Evolutionary conservation across 2,888 invertebrate species (phyloP).

Genomic region (Drosophila pseudotalamancana): DNA sequence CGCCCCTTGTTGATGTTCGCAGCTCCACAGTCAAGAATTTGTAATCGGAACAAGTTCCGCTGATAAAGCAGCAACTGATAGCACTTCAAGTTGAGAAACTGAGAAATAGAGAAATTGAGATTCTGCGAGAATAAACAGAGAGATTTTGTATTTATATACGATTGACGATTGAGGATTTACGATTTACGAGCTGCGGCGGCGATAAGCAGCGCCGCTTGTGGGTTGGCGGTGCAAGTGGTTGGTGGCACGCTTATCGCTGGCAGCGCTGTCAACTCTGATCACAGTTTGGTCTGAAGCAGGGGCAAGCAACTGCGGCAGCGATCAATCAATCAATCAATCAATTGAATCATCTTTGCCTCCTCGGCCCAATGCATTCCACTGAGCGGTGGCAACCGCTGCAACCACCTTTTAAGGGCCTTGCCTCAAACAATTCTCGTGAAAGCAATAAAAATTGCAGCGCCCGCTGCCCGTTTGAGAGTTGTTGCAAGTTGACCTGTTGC

Average conservation of each 20-base stretch:
- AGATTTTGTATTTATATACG: neutral
- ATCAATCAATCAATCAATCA: slow-evolving; percentile 75
- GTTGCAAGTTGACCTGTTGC: slow-evolving; percentile 65
- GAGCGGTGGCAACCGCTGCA: neutral
- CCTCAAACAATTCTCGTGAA: slow-evolving; percentile 69
- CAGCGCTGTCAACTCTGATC: slow-evolving; percentile 3
- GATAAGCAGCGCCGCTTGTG: slow-evolving; percentile 18
- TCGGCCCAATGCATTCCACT: slow-evolving; percentile 33
- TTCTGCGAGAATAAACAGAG: too few relatives aligned
- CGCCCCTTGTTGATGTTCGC: too few relatives aligned
- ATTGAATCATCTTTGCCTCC: slow-evolving; percentile 65
- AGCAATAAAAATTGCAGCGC: slow-evolving; percentile 81
- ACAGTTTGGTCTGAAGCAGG: neutral
- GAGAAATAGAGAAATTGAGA: too few relatives aligned
- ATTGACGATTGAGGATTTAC: too few relatives aligned
- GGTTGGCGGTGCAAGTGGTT: neutral
- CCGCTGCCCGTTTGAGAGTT: slow-evolving; percentile 32
- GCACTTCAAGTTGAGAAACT: too few relatives aligned
- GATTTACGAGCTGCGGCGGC: neutral
- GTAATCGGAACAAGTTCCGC: neutral
- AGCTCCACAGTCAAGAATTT: too few relatives aligned
- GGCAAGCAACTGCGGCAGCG: neutral
- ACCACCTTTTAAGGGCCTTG: slow-evolving; percentile 64
- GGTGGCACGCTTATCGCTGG: slow-evolving; percentile 6
- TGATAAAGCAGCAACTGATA: too few relatives aligned